Base-by-base conservation (phyloP, 2,888 invertebrate genomes). In the Sinohyriopsis cumingii region DNA sequence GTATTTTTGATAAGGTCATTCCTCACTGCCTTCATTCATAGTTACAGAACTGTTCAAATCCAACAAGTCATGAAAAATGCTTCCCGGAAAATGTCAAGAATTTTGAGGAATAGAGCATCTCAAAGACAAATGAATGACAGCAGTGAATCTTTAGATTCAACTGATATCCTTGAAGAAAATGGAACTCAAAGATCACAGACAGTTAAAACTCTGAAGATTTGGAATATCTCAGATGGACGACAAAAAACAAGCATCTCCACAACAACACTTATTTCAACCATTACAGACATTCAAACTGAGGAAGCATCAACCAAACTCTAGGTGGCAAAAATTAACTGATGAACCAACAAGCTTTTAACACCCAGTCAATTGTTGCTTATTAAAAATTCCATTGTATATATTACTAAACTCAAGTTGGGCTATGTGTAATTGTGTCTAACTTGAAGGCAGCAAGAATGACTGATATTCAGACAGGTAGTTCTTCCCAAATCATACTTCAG, bases 1-100 rank as follows among this genome's bases (percentile, higher is more conserved):
- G 65, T 82, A 20, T 82, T 83, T 68, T 67, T 84, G 28, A 20
- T 82, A 7, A 81, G 84, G 45, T 81, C 85, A 19, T 78, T 84
- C 55, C n/a, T 80, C 22, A 79, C 79, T 68, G 83, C 81, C 7
- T 73, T 80, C 19, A 64, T 83, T 28, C 85, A 85, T 69, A 80
- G 81, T 20, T 81, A 77, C 67, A 71, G 81, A 65, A 82, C 82
- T 25, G 70, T 78, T 22, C 69, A 76, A 68, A 76, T 82, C 22
- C 76, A 80, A 60, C 74, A 66, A n/a, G 67, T 82, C 9, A 73
- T 80, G 65, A 68, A 66, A 22, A 67, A 68, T 19, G 67, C 76
- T 22, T 69, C 69, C 9, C 53, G 67, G 19, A 63, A 59, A 5
- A 63, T 67, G 12, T 67, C 64, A 12, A 61, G 61, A n/a, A 56